Evolutionary conservation across 1,140 invertebrate species (phyloP), one percentile per base, ranked within the genome.

Genomic region (Drosophila aff.): DNA sequence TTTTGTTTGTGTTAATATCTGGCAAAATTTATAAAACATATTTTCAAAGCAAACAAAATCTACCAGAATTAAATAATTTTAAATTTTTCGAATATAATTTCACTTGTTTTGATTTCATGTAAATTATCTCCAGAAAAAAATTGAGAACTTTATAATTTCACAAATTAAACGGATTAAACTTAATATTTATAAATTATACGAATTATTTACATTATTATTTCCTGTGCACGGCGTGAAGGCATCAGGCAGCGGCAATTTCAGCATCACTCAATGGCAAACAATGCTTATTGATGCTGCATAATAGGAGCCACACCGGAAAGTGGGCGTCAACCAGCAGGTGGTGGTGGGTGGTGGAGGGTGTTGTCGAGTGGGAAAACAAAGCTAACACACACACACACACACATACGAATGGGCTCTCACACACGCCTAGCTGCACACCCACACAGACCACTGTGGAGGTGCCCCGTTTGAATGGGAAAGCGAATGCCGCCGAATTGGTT

Each of bases 281-380:
- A 79, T 79, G 76, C 76, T 79, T 60, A 79, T 79, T 79, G 76
- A 60, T 79, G 76, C 76, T 79, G 76, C 66, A 79, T 79, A 79
- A 79, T 79, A 64, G 46, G 52, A 64, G 53, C 52, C 58, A 9
- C 61, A 41, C 21, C 53, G 60, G 71, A 59, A 50, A 75, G 50
- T 33, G 52, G 38, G 50, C 64, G 28, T 16, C 47, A 55, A 33
- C 28, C 38, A 23, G 53, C 36, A 38, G 53, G 36, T 55, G 66
- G 53, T 16, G 28, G 46, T 21, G 31, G 40, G 66, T 40, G 31
- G 31, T 31, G 40, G 65, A 23, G 21, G 21, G 47, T 36, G 31
- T 33, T 38, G 52, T 36, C 21, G 46, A 44, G 52, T 21, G 41
- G 59, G 23, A 58, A 71, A 78, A 78, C 66, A 71, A 63, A 63